Conservation (phyloP, 2,797 vertebrate species). For the Loriculus beryllinus region DNA sequence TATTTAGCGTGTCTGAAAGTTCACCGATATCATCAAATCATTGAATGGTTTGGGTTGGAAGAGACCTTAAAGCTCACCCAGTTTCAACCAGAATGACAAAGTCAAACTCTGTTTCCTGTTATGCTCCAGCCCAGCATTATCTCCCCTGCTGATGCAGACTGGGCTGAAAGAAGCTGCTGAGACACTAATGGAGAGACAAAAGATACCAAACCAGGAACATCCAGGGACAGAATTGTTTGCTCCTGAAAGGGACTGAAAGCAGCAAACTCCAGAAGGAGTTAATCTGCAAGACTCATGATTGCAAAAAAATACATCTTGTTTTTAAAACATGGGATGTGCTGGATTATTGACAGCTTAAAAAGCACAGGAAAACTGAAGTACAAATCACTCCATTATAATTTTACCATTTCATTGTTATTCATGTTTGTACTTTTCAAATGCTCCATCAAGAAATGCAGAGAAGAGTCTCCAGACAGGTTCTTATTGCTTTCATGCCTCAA, state of each 20-base stretch:
- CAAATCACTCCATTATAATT: background rate
- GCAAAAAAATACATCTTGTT: background rate
- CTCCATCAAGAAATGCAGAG: background rate
- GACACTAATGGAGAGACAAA: background rate
- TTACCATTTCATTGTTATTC: background rate
- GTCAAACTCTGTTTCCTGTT: background rate
- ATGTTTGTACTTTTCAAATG: background rate
- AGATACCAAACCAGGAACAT: background rate
- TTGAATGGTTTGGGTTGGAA: background rate
- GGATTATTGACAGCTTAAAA: background rate
- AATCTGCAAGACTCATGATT: background rate
- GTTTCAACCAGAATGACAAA: background rate
- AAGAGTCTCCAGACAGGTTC: background rate
- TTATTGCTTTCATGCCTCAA: background rate
- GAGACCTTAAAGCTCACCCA: background rate
- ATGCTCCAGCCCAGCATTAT: background rate
- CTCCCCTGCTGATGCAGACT: fast-evolving
- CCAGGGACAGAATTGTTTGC: background rate
- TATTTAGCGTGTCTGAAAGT: background rate
- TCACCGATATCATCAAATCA: background rate
- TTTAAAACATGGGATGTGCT: background rate
- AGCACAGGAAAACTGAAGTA: background rate
- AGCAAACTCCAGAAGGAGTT: background rate
- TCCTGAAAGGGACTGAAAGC: background rate
- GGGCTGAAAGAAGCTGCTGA: background rate